phyloP scores from a whole-genome alignment of 2,888 invertebrate species.

The Scaptomyza tumidula region DNA sequence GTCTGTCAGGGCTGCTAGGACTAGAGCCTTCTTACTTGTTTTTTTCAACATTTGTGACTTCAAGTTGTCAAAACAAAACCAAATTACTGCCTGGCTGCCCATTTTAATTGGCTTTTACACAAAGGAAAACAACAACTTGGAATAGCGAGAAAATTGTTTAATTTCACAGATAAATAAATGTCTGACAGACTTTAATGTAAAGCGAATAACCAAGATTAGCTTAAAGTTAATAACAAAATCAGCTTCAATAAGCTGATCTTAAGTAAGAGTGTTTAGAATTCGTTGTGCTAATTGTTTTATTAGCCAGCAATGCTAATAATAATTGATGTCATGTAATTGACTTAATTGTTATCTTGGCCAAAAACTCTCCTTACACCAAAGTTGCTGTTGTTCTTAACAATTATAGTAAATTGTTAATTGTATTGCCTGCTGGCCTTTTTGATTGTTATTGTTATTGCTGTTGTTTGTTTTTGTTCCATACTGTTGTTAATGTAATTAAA shows the following conservation, averaged over 20 bases:
- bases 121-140: not conserved
- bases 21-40: too few species aligned
- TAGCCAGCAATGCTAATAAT: not conserved
- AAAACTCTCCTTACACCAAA: slow-evolving; percentile 5
- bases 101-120: not conserved
- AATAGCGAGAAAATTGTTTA: not conserved
- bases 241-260: not conserved
- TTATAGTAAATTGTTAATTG: slow-evolving; percentile 18
- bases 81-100: not conserved
- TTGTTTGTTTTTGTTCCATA: not conserved
- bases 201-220: not conserved
- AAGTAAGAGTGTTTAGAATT: not conserved
- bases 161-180: not conserved
- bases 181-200: too few species aligned
- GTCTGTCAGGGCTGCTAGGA: too few species aligned
- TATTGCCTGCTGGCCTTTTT: not conserved
- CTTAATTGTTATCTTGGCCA: slow-evolving; percentile 22
- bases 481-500: slow-evolving; percentile 30
- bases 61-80: not conserved
- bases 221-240: not conserved
- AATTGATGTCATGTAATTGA: slow-evolving; percentile 15
- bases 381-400: slow-evolving; percentile 9
- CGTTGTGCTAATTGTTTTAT: slow-evolving; percentile 1
- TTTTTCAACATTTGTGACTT: slow-evolving; percentile 7
- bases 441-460: not conserved